Evolutionary conservation across 2,888 invertebrate species (phyloP).

Genomic region (Parnassius glacialis): DNA sequence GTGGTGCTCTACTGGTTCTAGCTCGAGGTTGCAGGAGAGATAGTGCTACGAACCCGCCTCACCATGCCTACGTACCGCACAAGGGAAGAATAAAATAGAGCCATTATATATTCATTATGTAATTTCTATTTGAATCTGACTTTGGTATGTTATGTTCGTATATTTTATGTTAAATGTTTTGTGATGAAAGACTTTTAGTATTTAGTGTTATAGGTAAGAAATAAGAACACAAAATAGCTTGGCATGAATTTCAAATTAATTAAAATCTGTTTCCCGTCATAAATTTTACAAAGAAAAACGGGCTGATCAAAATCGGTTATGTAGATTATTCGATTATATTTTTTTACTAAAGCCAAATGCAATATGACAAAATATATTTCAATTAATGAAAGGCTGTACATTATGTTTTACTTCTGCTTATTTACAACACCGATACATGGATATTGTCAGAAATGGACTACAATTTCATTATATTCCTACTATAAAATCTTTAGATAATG

Average conservation of each 20-base stretch:
- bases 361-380: too few species aligned
- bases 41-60: constrained; percentile 67
- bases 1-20: constrained; percentile 87
- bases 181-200: constrained; percentile 17
- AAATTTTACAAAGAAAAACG: too few species aligned
- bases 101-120: background rate
- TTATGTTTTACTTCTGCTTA: too few species aligned
- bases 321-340: too few species aligned
- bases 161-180: constrained; percentile 1
- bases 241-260: background rate
- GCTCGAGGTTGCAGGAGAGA: constrained; percentile 87
- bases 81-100: constrained; percentile 82
- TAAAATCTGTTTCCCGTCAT: too few species aligned
- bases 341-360: too few species aligned
- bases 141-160: constrained; percentile 9
- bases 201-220: background rate
- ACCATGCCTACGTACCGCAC: constrained; percentile 82
- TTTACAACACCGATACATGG: too few species aligned
- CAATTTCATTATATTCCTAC: too few species aligned
- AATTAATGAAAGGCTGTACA: too few species aligned
- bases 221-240: background rate
- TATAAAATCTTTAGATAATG: too few species aligned
- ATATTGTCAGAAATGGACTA: too few species aligned
- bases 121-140: background rate
- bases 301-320: too few species aligned